These are phyloP conservation scores for Pantherophis vulpinus DNA, from an alignment of 2,797 vertebrate species.

Conservation along the genomic window DNA sequence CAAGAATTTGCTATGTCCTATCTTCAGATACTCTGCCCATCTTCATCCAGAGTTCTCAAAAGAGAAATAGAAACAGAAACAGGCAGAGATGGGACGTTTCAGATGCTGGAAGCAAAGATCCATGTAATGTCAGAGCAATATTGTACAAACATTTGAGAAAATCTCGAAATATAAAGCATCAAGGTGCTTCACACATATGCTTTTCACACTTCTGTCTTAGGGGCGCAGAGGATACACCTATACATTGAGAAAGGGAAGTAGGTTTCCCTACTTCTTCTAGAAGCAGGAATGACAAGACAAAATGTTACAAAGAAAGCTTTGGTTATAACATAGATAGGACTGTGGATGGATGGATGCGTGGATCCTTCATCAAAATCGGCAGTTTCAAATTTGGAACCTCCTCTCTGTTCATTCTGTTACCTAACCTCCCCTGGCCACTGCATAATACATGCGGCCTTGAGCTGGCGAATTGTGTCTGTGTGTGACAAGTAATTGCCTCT, in stretches of 20 bases:
- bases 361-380: neutral
- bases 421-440: neutral
- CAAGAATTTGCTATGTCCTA: neutral
- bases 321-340: neutral
- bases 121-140: neutral
- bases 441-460: neutral
- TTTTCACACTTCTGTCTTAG: neutral
- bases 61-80: neutral
- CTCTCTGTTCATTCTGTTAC: neutral
- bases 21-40: neutral
- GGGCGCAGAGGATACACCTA: neutral
- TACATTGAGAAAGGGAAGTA: neutral
- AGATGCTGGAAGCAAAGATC: neutral
- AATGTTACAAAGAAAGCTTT: neutral
- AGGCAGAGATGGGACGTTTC: neutral
- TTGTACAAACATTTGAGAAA: neutral
- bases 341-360: neutral
- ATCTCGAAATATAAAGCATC: neutral
- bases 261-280: neutral
- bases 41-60: neutral
- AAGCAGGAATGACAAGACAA: neutral
- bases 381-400: neutral
- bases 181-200: neutral
- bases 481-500: neutral
- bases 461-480: neutral